These are phyloP conservation scores for Cyclophora punctaria DNA, from an alignment of 2,888 invertebrate species.

Conservation along the genomic window DNA sequence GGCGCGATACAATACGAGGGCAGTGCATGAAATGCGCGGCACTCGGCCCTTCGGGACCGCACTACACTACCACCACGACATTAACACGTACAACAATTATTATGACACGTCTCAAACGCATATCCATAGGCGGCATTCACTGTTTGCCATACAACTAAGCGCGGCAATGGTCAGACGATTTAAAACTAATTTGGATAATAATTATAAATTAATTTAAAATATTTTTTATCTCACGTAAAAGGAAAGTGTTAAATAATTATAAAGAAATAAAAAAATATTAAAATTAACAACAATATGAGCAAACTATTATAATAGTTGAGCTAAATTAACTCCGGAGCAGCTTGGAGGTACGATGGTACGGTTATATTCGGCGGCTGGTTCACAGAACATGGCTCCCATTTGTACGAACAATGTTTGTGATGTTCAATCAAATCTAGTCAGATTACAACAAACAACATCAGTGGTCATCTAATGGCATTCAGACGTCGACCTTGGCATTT, in stretches of 20 bases:
- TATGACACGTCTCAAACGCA: too few species aligned
- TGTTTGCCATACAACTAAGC: conserved; percentile 36
- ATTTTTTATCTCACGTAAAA: conserved; percentile 47
- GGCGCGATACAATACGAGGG: conserved; percentile 5
- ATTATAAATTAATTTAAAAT: conserved; percentile 52
- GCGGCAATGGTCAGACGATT: conserved; percentile 44
- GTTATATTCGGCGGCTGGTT: conserved; percentile 36
- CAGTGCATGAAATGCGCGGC: conserved; percentile 11
- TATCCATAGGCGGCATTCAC: conserved; percentile 36
- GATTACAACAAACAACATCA: conserved; percentile 43
- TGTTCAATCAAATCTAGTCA: conserved; percentile 61
- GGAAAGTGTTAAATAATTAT: conserved; percentile 44
- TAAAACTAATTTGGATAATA: conserved; percentile 51
- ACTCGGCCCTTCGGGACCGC: too few species aligned
- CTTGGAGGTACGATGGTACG: conserved; percentile 57
- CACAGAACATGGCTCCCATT: conserved; percentile 59
- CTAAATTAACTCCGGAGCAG: conserved; percentile 70
- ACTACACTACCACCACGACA: too few species aligned
- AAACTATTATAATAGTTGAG: conserved; percentile 69
- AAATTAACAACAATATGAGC: conserved; percentile 72
- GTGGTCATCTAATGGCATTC: conserved; percentile 61
- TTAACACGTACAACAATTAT: too few species aligned
- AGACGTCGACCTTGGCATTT: conserved; percentile 72
- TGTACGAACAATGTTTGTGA: conserved; percentile 71
- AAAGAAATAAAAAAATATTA: conserved; percentile 42